phyloP scores from a whole-genome alignment of 2,888 invertebrate species.

The Lasioglossum leucozonium region DNA sequence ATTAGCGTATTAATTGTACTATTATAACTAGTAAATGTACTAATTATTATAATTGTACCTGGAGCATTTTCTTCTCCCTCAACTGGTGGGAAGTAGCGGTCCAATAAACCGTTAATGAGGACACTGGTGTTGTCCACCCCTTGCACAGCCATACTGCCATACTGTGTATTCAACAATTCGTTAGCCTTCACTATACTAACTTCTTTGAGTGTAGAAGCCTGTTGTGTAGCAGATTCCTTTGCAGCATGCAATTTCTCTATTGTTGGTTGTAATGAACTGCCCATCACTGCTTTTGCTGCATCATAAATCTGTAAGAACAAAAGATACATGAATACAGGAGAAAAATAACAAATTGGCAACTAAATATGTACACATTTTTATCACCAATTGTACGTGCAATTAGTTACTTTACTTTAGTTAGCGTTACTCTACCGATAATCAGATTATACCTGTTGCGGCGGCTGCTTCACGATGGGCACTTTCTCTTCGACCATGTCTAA shows the following conservation, averaged over 20 bases:
- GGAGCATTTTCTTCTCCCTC: constrained; percentile 85
- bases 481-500: constrained; percentile 86
- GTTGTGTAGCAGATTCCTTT: constrained; percentile 86
- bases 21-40: not conserved
- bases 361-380: not conserved
- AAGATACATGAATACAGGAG: too few species aligned
- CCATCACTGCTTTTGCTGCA: constrained; percentile 82
- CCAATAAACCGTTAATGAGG: constrained; percentile 90
- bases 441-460: constrained; percentile 85
- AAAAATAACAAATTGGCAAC: too few species aligned
- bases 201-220: constrained; percentile 89
- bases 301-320: constrained; percentile 78
- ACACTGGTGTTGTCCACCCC: constrained; percentile 90
- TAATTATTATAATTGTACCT: constrained; percentile 76
- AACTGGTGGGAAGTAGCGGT: constrained; percentile 90
- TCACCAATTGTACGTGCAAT: not conserved
- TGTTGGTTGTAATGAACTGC: constrained; percentile 80
- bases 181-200: constrained; percentile 90
- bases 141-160: constrained; percentile 89
- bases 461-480: constrained; percentile 86
- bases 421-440: not conserved
- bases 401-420: too few species aligned
- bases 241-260: constrained; percentile 84
- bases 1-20: not conserved
- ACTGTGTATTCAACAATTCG: constrained; percentile 89